A percentile compares a stretch with the other conserved stretches of the same genome.
phyloP scores from a whole-genome alignment of 2,888 invertebrate genomes.

The Formica aserva region DNA sequence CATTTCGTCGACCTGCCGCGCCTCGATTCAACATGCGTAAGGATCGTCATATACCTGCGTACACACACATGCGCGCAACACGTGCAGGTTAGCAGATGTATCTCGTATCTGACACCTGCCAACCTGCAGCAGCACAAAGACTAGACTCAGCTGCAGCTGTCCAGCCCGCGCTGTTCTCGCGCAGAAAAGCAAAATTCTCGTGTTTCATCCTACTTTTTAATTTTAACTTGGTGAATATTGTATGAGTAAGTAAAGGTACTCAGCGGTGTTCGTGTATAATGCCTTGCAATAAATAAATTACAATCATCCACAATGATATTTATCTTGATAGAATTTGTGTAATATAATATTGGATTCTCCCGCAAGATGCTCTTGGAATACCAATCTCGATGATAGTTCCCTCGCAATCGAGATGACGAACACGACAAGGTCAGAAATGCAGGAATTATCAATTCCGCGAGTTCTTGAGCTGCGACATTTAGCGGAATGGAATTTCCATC shows the following conservation, averaged over 20 bases:
- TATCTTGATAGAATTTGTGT: background rate
- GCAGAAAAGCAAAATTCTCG: constrained; percentile 50
- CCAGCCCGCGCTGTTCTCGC: constrained; percentile 22
- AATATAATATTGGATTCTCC: constrained; percentile 3
- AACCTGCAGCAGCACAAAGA: constrained; percentile 72
- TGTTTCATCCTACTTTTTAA: background rate
- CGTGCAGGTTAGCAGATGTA: constrained; percentile 78
- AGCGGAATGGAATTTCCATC: constrained; percentile 34
- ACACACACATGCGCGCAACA: constrained; percentile 35
- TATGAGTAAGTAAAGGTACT: background rate
- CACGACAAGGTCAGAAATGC: constrained; percentile 1
- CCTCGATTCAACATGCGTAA: background rate
- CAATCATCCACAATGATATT: background rate
- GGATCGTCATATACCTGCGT: background rate
- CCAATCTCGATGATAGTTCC: background rate
- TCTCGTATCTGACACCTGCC: constrained; percentile 77
- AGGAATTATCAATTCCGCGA: constrained; percentile 52
- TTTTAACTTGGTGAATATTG: background rate
- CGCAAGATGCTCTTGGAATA: constrained; percentile 13
- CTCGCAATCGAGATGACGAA: constrained; percentile 18
- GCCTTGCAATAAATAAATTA: background rate
- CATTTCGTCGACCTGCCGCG: constrained; percentile 45
- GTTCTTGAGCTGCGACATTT: constrained; percentile 15
- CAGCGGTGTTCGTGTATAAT: background rate
- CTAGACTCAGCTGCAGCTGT: constrained; percentile 65